Conservation (phyloP, 2,888 invertebrate species). For the Phaedon cochleariae region DNA sequence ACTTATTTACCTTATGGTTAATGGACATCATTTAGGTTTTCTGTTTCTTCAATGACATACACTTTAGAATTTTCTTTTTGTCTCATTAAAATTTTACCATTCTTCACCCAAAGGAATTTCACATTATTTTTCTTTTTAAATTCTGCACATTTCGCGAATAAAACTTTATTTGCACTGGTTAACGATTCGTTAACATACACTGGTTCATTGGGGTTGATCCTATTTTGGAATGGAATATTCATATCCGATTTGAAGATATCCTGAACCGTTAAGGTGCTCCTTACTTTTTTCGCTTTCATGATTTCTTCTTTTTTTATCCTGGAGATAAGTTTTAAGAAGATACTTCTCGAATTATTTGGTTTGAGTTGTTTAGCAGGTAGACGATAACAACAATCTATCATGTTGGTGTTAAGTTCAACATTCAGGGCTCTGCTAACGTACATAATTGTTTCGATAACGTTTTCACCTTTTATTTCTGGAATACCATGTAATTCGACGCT, state of each 20-base stretch:
- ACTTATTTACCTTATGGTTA: too few species aligned
- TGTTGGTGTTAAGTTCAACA: not conserved
- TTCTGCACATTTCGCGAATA: too few species aligned
- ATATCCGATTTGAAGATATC: slow-evolving; percentile 7
- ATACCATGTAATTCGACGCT: slow-evolving; percentile 3
- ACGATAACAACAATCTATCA: slow-evolving; percentile 10
- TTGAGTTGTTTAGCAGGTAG: not conserved
- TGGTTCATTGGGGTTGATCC: too few species aligned
- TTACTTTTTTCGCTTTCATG: slow-evolving; percentile 2
- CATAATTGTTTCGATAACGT: slow-evolving; percentile 1
- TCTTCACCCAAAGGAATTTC: too few species aligned
- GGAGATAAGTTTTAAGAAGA: not conserved
- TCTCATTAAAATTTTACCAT: too few species aligned
- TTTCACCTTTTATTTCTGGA: slow-evolving; percentile 7
- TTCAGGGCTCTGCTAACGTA: not conserved
- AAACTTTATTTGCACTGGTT: too few species aligned
- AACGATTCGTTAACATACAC: too few species aligned
- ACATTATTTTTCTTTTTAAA: too few species aligned
- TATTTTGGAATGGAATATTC: too few species aligned
- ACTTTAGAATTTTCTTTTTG: too few species aligned
- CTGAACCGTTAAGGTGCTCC: not conserved
- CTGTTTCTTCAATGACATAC: too few species aligned
- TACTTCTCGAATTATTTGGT: not conserved
- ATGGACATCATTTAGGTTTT: too few species aligned
- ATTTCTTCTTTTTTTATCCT: slow-evolving; percentile 10